Evolutionary conservation across 2,888 invertebrate species (phyloP), one percentile per base, ranked within the genome.

Genomic region (Mythimna impura): DNA sequence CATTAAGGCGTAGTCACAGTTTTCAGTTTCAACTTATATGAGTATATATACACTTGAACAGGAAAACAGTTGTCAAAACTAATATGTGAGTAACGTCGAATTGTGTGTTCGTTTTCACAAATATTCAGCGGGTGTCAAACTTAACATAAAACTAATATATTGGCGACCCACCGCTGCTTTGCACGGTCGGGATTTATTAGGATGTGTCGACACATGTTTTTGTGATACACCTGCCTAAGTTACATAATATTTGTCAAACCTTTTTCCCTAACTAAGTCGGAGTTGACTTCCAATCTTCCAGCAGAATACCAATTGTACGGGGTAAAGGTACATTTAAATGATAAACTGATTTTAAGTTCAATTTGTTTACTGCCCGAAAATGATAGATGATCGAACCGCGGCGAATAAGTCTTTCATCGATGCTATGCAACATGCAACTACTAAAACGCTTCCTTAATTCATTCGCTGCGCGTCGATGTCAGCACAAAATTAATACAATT

Each of bases 31-130:
- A 67, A 73, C 9, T 72, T 61, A 43, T 10, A 47, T 5, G 22
- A 30, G 55, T 66, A 43, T 36, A 55, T 66, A 43, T 64, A 52
- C 77, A 76, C 67, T 66, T 78, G 78, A 58, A 80, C 71, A 66
- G 61, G 62, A 72, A 79, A 81, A 57, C 71, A 57, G 34, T 58
- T 9, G 47, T 71, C 71, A 66, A 55, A 76, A 78, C 75, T 73
- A 78, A 81, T 74, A 84, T 69, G 66, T 70, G 47, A 20, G 60
- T 54, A 73, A 62, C 63, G 58, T 71, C 55, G 58, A 72, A 71
- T 34, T 25, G 52, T 54, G 25, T 78, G 69, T 84, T 78, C 73
- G 54, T 66, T 77, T 71, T 60, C 30, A 43, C 25, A 66, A 69
- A 74, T 52, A 64, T 58, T 58, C 65, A 54, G 52, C 17, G 71